Evolutionary conservation across 2,888 invertebrate genomes (phyloP).

Genomic region (Schrankia costaestrigalis): DNA sequence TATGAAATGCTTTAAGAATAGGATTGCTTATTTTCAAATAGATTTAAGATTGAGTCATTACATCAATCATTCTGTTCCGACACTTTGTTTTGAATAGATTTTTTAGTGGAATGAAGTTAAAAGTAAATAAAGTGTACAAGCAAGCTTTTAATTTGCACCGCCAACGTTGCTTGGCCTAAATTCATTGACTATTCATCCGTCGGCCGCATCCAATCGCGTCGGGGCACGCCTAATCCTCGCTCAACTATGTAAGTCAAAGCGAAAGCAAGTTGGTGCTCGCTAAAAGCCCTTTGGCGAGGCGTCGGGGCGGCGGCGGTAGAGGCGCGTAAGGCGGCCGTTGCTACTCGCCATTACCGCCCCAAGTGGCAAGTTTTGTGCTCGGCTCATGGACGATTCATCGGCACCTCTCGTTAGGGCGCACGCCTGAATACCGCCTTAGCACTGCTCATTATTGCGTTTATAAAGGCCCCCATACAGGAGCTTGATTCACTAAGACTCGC

Average conservation of each 20-base stretch:
- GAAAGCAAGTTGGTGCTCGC: conserved; percentile 59
- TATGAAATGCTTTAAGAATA: too few relatives aligned
- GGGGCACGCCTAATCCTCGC: conserved; percentile 55
- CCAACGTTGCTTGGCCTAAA: conserved; percentile 52
- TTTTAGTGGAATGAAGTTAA: too few relatives aligned
- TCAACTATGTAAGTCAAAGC: conserved; percentile 64
- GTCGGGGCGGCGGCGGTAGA: conserved; percentile 35
- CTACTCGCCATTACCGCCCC: conserved; percentile 50
- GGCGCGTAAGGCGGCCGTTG: conserved; percentile 29
- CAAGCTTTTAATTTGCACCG: conserved; percentile 34
- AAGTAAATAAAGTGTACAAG: conserved; percentile 34
- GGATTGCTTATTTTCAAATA: too few relatives aligned
- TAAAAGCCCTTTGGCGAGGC: conserved; percentile 69
- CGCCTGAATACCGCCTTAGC: conserved; percentile 74
- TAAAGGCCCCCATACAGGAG: conserved; percentile 74
- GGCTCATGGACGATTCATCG: conserved; percentile 75
- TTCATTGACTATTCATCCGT: conserved; percentile 67
- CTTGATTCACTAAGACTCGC: conserved; percentile 74
- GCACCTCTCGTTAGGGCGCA: conserved; percentile 70
- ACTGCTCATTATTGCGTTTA: conserved; percentile 80
- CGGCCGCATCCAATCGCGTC: conserved; percentile 57
- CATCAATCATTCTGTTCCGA: too few relatives aligned
- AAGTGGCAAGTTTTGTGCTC: conserved; percentile 76
- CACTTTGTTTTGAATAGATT: too few relatives aligned
- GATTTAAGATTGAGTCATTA: too few relatives aligned